phyloP scores from a whole-genome alignment of 1,140 invertebrate species.

The Mamestra configurata region DNA sequence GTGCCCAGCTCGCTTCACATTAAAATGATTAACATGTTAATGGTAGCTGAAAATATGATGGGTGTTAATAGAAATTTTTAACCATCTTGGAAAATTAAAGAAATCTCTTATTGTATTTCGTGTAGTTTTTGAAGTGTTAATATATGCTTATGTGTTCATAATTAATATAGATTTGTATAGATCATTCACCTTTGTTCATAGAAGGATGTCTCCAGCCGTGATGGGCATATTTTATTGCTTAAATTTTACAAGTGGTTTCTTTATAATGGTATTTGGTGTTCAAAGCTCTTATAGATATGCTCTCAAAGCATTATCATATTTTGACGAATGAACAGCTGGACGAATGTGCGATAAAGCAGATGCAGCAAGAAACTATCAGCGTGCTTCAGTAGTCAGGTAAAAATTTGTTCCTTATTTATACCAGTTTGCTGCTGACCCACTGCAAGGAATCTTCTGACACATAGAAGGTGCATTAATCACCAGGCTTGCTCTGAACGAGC shows the following conservation, averaged over 20 bases:
- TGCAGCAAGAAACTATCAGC: not conserved
- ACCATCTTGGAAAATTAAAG: not conserved
- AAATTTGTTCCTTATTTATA: too few relatives aligned
- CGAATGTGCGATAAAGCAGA: not conserved
- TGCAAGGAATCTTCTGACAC: too few relatives aligned
- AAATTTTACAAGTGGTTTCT: not conserved
- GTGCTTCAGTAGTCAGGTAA: constrained; percentile 24
- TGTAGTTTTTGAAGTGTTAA: not conserved
- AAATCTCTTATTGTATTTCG: not conserved
- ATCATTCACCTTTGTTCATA: not conserved
- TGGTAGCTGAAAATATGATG: not conserved
- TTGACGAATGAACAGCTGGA: not conserved
- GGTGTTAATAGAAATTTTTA: not conserved
- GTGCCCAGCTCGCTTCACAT: not conserved
- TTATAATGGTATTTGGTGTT: not conserved
- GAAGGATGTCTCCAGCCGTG: not conserved
- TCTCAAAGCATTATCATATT: not conserved
- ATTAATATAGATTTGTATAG: not conserved
- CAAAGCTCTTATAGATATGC: not conserved
- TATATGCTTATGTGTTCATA: not conserved
- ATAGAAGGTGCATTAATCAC: too few relatives aligned
- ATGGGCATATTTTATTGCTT: not conserved
- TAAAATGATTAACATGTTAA: not conserved
- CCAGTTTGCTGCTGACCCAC: too few relatives aligned
- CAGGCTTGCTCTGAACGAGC: too few relatives aligned